Conservation (phyloP, 2,113 vertebrate genomes). For the Orcinus orca region DNA sequence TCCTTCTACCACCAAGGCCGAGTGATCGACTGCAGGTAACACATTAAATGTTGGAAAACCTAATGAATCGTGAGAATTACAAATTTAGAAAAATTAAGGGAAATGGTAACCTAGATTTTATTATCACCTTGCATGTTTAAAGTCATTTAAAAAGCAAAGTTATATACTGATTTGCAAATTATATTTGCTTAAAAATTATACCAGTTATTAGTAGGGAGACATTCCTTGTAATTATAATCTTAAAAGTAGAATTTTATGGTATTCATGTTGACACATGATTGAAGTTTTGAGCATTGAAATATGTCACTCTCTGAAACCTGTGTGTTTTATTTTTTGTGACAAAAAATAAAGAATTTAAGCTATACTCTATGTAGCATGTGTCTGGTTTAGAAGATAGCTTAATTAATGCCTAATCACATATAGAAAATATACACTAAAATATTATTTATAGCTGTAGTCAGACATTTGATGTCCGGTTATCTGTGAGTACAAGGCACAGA, state of each 20-base stretch:
- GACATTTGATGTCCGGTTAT: neutral
- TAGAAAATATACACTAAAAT: conserved; percentile 35
- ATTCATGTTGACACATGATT: neutral
- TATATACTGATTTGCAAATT: neutral
- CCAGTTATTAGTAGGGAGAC: neutral
- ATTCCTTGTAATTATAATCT: neutral
- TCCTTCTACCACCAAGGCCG: conserved; percentile 96
- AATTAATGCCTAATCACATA: neutral
- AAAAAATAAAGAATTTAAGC: neutral
- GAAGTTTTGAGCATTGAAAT: neutral
- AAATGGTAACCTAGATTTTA: neutral
- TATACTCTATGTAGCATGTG: neutral
- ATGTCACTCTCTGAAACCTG: neutral
- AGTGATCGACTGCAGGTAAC: conserved; percentile 96
- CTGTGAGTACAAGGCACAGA: neutral
- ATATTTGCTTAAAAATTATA: neutral
- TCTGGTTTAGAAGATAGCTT: conserved; percentile 10
- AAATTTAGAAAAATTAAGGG: neutral
- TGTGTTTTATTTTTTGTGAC: conserved; percentile 2
- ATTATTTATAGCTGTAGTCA: neutral
- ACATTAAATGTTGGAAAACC: neutral
- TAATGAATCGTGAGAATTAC: neutral
- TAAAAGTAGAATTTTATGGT: neutral
- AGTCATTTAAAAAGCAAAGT: conserved; percentile 5
- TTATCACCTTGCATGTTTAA: neutral